Evolutionary conservation across 2,113 vertebrate genomes (phyloP), one percentile per base, ranked within the genome.

Genomic region (Osmerus mordax): DNA sequence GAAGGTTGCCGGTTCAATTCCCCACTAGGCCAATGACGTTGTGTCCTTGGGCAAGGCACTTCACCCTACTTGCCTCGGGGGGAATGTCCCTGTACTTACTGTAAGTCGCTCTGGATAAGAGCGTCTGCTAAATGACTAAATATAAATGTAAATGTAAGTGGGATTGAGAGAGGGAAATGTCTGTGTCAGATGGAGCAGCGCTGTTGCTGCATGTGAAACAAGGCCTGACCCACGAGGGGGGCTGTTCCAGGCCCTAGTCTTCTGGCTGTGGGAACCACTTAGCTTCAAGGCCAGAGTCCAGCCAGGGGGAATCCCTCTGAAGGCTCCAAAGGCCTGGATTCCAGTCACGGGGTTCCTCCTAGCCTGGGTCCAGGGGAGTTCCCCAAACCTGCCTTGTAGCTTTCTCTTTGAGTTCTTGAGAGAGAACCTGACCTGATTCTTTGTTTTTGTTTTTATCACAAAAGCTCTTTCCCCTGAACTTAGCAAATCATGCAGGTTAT

Each of bases 281-380:
- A 53, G 73, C 41, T 7, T 65, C 47, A 67, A 77, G 78, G 71
- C 72, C 67, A 66, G 51, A 56, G 67, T 83, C 82, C 81, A 80
- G 81, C 84, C 86, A 65, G 76, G 88, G 88, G 90, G 89, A 89
- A 89, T 88, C 89, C 88, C 90, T 86, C 78, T 78, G 72, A 66
- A 23, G 70, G 80, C 65, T 78, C 15, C n/a, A n/a, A n/a, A n/a
- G 77, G 70, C 80, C 79, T 36, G 3, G 74, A 29, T 79, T 78
- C 77, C 71, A 1, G 41, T 47, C 41, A 11, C 1, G 41, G 41
- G 41, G 41, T 12, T 47, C 41, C 41, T 14, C 51, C 69, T 71
- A 59, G 76, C 75, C 65, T 71, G 69, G 74, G 74, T 80, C 77
- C 81, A 66, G 79, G 70, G 79, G 78, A 77, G 54, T 83, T 71